phyloP scores from a whole-genome alignment of 1,140 invertebrate species.

The Acromyrmex echinatior region DNA sequence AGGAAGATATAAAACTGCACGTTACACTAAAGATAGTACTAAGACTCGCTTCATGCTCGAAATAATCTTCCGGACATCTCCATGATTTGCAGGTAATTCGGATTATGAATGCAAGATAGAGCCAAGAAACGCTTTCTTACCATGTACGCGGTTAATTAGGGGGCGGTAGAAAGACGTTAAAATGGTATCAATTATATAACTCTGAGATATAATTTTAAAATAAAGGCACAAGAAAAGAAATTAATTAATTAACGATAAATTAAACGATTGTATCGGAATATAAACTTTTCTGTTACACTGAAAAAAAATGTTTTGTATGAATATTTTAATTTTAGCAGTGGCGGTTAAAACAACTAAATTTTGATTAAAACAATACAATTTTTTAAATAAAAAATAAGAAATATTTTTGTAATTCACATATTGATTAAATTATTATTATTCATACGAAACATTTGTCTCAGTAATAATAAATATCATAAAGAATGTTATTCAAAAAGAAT shows the following conservation, averaged over 20 bases:
- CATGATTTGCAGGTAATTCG: constrained; percentile 31
- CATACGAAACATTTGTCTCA: no score
- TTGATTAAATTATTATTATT: no score
- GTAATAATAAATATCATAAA: not conserved
- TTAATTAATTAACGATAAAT: not conserved
- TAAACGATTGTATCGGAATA: not conserved
- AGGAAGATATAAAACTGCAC: constrained; percentile 46
- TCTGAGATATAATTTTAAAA: not conserved
- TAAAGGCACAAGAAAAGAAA: not conserved
- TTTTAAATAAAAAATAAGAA: no score
- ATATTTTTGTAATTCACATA: no score
- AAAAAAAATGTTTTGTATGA: no score
- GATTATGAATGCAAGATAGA: constrained; percentile 36
- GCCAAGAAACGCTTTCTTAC: constrained; percentile 52
- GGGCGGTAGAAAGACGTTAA: not conserved
- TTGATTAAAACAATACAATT: no score
- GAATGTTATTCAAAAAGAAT: not conserved
- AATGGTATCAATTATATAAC: not conserved
- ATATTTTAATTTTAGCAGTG: no score
- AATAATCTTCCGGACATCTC: constrained; percentile 8
- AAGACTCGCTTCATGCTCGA: constrained; percentile 56
- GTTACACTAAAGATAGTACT: constrained; percentile 47
- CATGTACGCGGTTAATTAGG: constrained; percentile 22
- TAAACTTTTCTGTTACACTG: no score
- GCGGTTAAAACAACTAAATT: no score